Evolutionary conservation across 2,113 vertebrate genomes (phyloP), one percentile per base, ranked within the genome.

Genomic region (Takifugu bimaculatus): DNA sequence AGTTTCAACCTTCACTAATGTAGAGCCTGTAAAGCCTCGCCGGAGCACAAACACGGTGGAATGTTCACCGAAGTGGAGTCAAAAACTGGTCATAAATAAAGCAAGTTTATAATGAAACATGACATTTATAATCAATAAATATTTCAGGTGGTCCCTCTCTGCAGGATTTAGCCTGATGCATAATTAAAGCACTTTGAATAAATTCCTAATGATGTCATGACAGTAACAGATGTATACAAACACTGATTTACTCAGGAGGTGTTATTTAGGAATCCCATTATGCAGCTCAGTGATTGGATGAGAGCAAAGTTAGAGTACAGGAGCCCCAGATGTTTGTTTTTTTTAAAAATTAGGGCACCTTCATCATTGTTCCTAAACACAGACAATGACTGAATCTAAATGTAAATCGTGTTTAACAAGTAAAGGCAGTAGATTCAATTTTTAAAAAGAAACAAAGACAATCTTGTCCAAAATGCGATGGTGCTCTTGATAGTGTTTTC

Each of bases 1-100:
- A 77, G 75, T 86, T 86, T 83, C 78, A 78, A 82, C 25, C 50
- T 32, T 54, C 62, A 60, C 58, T 65, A 73, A 83, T 76, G 77
- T 70, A 77, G 59, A 73, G 59, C 50, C 67, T 74, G 63, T 67
- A 74, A 82, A 76, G 66, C 71, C 56, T 50, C 47, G 50, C 67
- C 56, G 51, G 61, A 64, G 65, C 63, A 20, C 65, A 74, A 80
- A 75, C 58, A 72, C 54, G 57, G 26, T 57, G 64, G 70, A 79
- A 84, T 74, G 75, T 66, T 65, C 72, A 60, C 69, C 52, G 45
- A 70, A 60, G 60, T 57, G 61, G 62, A 67, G 28, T 26, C 32
- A 50, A 84, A 87, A 79, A 83, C 78, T 6, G 68, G 61, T 42
- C 26, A 15, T 78, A 25, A 49, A 49, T 25, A 49, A 49, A 25